Percentiles rank a stretch among this genome's conserved stretches.
Conservation (phyloP, 2,888 invertebrate genomes). For the Drosophila hamatofila region DNA sequence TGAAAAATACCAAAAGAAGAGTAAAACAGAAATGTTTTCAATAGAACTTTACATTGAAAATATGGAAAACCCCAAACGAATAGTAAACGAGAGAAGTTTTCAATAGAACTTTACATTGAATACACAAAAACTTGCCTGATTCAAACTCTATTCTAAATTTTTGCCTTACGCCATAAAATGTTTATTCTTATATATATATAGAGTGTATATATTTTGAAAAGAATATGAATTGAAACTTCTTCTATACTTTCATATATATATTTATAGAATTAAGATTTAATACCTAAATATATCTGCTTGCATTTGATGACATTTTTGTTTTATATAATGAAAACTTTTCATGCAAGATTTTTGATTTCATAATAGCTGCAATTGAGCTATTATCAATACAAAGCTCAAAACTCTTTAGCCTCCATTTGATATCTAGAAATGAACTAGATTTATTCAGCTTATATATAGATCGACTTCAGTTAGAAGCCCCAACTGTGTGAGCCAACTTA, state of each 20-base stretch:
- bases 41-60: too few species aligned
- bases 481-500: slow-evolving; percentile 4
- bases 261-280: neutral
- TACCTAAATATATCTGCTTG: neutral
- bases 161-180: too few species aligned
- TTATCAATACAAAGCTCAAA: neutral
- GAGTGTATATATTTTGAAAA: neutral
- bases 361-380: neutral
- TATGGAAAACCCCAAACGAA: too few species aligned
- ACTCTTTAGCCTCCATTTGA: neutral
- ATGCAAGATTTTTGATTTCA: neutral
- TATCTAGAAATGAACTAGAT: neutral
- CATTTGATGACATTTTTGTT: neutral
- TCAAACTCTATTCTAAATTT: too few species aligned
- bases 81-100: too few species aligned
- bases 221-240: neutral
- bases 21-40: too few species aligned
- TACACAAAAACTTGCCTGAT: too few species aligned
- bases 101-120: too few species aligned
- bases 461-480: neutral
- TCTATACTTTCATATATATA: neutral
- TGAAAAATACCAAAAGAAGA: neutral
- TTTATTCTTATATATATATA: too few species aligned
- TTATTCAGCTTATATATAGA: neutral
- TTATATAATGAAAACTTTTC: neutral